Base-by-base conservation (phyloP, 30 jellyfish, hydroid and myxozoan genomes). In the Clytia hemisphaerica region DNA sequence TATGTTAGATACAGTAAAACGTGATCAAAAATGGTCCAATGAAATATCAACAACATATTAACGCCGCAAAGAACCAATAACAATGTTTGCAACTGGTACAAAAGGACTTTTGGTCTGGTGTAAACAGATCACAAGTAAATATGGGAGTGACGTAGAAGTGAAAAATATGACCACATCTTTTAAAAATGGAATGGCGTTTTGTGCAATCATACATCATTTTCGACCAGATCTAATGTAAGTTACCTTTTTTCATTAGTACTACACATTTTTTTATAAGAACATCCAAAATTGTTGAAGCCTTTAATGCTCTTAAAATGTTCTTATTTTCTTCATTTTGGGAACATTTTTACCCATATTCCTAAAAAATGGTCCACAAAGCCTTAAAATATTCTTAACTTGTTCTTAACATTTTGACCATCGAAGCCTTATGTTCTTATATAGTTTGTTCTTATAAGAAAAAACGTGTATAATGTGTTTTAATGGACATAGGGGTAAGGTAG, bases 171-270 rank as follows among this genome's bases (percentile, higher is more conserved):
- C 97, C 31, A 67, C 93, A 31, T 88, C 94, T 2, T 88, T 94
- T 94, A 66, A 86, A 61, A 82, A 88, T 80, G 97, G 97, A 34
- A 85, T 88, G 25, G 97, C 94, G 10, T 88, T 88, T 58, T 88
- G 97, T 49, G 97, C 97, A 27, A 88, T 88, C 19, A 53, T 88
- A n/a, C 97, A 88, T 60, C 92, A 80, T 26, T 88, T 71, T 63
- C 58, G 94, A 28, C 97, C 97, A 31, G 97, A 88, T 42, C 58
- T 88, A 6, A 74, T 88, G 97, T 88, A 67, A 58, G 93, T 73
- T 50, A 12, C 7, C 21, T 31, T 7, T 40, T 40, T 40, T 40
- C 53, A n/a, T 40, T 7, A 7, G n/a, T 10, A 10, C 53, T 40
- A n/a, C n/a, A 40, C 53, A 40, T 7, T 10, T 40, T 40, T 40